Conservation (phyloP, 30 jellyfish, hydroid and myxozoan genomes). For the Hydractinia symbiolongicarpus region DNA sequence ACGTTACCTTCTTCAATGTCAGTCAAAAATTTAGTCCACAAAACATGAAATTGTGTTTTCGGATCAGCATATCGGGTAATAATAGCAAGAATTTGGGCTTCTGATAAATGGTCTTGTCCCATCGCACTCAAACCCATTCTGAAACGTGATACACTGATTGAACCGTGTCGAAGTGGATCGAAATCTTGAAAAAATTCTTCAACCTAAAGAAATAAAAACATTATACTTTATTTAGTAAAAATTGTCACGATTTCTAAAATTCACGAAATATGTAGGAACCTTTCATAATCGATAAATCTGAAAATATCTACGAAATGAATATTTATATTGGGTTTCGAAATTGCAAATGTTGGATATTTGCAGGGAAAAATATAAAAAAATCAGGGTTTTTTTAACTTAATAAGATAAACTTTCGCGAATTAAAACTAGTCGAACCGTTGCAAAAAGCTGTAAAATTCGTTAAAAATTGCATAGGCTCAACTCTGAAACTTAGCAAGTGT, state of each 20-base stretch:
- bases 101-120: slow-evolving; percentile 56
- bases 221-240: not conserved
- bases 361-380: too few relatives aligned
- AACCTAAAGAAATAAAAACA: slow-evolving; percentile 27
- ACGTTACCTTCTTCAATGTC: slow-evolving; percentile 77
- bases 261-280: not conserved
- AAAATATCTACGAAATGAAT: too few relatives aligned
- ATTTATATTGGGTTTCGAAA: too few relatives aligned
- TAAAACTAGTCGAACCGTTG: too few relatives aligned
- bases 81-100: slow-evolving; percentile 54
- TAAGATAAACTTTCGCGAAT: too few relatives aligned
- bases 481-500: too few relatives aligned
- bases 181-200: slow-evolving; percentile 93
- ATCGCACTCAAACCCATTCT: slow-evolving; percentile 93
- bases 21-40: slow-evolving; percentile 64
- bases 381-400: too few relatives aligned
- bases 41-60: slow-evolving; percentile 51
- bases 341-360: too few relatives aligned
- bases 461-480: too few relatives aligned
- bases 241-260: not conserved
- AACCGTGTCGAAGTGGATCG: slow-evolving; percentile 97
- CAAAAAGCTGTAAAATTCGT: too few relatives aligned
- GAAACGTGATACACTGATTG: slow-evolving; percentile 68
- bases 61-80: slow-evolving; percentile 68
- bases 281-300: too few relatives aligned